Conservation (phyloP, 92 coral and sea anemone genomes). For the Isaurus tuberculatus region DNA sequence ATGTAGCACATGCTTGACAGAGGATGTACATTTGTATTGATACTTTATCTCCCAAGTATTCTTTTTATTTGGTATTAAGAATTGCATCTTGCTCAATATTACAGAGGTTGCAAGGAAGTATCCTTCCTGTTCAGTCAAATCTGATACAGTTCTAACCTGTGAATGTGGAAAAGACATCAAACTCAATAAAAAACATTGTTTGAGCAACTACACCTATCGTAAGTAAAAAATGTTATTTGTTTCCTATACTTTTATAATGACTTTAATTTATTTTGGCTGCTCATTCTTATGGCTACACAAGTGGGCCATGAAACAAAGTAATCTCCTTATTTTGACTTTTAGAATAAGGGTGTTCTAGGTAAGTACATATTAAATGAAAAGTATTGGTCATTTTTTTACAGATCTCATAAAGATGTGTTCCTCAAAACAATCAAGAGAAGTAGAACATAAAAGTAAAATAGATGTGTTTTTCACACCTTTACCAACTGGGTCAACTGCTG, state of each 20-base stretch:
- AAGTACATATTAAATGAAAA: constrained; percentile 41
- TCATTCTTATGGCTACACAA: constrained; percentile 50
- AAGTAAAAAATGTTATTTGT: constrained; percentile 43
- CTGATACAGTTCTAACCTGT: constrained; percentile 48
- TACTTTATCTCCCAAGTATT: constrained; percentile 44
- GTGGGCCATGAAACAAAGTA: constrained; percentile 39
- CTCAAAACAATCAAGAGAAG: constrained; percentile 52
- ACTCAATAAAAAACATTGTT: constrained; percentile 47
- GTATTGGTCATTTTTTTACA: constrained; percentile 47
- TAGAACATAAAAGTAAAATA: constrained; percentile 50
- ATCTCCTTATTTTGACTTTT: constrained; percentile 43
- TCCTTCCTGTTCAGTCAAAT: constrained; percentile 45
- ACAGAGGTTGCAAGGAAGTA: constrained; percentile 51
- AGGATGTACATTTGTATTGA: constrained; percentile 49
- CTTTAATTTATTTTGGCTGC: constrained; percentile 46
- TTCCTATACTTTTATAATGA: constrained; percentile 44
- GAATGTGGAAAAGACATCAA: constrained; percentile 50
- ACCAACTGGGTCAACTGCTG: constrained; percentile 51
- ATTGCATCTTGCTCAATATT: constrained; percentile 44
- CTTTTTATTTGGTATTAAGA: constrained; percentile 34
- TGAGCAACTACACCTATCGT: constrained; percentile 50
- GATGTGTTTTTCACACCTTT: constrained; percentile 46
- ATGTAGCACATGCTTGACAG: constrained; percentile 51
- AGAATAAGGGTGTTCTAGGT: constrained; percentile 50
- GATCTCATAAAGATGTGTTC: constrained; percentile 49